Percentiles rank a stretch among this genome's conserved stretches.
Conservation (phyloP, 2,797 vertebrate genomes). For the Sebastes vulpes region DNA sequence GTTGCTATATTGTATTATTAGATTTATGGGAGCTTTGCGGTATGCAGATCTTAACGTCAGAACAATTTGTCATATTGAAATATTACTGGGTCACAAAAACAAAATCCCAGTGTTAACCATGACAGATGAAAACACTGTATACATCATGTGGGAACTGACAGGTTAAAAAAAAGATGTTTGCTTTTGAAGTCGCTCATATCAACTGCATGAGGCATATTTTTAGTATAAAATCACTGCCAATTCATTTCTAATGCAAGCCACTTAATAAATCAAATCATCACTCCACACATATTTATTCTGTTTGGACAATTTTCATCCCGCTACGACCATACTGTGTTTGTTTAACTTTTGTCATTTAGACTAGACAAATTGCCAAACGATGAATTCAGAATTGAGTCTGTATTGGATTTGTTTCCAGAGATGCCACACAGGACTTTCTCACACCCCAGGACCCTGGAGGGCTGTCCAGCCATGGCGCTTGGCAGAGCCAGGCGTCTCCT, state of each 20-base stretch:
- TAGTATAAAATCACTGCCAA: not conserved
- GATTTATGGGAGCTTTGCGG: not conserved
- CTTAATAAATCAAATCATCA: conserved; percentile 24
- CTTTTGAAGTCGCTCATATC: not conserved
- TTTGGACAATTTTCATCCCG: not conserved
- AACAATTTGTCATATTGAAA: conserved; percentile 13
- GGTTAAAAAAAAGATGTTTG: not conserved
- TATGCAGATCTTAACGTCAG: not conserved
- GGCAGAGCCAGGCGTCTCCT: conserved; percentile 72
- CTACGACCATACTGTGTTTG: conserved; percentile 18
- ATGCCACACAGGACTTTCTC: conserved; percentile 80
- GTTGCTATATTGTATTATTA: not conserved
- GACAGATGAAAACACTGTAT: not conserved
- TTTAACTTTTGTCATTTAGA: conserved; percentile 33
- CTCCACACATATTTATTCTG: not conserved
- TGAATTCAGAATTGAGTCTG: conserved; percentile 8
- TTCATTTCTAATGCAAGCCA: not conserved
- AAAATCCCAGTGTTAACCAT: not conserved
- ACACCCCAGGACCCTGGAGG: conserved; percentile 77
- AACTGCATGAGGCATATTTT: not conserved
- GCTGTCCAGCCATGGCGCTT: conserved; percentile 70
- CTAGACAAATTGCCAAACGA: conserved; percentile 32
- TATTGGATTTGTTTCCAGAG: conserved; percentile 58
- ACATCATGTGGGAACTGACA: not conserved
- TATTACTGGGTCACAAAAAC: conserved; percentile 1